phyloP scores from a whole-genome alignment of 2,797 vertebrate genomes.

The Notolabrus celidotus region DNA sequence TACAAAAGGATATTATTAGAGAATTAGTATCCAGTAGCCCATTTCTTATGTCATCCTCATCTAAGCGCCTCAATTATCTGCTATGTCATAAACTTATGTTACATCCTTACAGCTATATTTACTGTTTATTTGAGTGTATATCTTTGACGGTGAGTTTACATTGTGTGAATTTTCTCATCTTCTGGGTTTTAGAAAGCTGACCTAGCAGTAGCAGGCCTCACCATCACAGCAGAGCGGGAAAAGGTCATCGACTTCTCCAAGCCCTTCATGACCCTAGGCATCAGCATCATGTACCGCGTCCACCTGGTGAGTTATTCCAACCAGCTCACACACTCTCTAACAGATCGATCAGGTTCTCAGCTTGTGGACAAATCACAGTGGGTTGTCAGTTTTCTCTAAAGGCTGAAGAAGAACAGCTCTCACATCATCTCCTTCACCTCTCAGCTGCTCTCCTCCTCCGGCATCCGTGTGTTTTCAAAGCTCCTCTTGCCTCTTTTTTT shows the following conservation, averaged over 20 bases:
- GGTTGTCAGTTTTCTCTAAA: slow-evolving; percentile 56
- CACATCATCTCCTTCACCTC: slow-evolving; percentile 37
- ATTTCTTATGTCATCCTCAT: slow-evolving; percentile 37
- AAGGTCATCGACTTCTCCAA: slow-evolving; percentile 99
- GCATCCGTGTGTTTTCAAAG: slow-evolving; percentile 26
- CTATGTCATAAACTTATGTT: slow-evolving; percentile 30
- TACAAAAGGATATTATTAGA: slow-evolving; percentile 55
- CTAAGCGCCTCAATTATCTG: slow-evolving; percentile 16
- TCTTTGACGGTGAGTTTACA: slow-evolving; percentile 74
- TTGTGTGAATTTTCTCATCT: slow-evolving; percentile 18
- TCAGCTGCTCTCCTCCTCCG: slow-evolving; percentile 30
- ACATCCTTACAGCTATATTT: slow-evolving; percentile 1
- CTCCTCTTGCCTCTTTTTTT: slow-evolving; percentile 3
- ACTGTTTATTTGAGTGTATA: slow-evolving; percentile 6
- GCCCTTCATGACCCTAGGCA: slow-evolving; percentile 98
- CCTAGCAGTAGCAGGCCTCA: slow-evolving; percentile 95
- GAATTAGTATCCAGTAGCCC: slow-evolving; percentile 38
- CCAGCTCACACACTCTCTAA: background rate
- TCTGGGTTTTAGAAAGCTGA: slow-evolving; percentile 93
- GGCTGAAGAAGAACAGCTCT: slow-evolving; percentile 45
- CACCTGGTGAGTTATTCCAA: slow-evolving; percentile 91
- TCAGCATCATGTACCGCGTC: slow-evolving; percentile 98
- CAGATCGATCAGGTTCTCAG: slow-evolving; percentile 12
- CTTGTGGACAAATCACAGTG: slow-evolving; percentile 28
- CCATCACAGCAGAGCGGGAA: slow-evolving; percentile 97